Percentiles rank a stretch among this genome's conserved stretches.
Conservation (phyloP, 37 sponge, comb jelly and placozoan species). For the Beroe forskalii region DNA sequence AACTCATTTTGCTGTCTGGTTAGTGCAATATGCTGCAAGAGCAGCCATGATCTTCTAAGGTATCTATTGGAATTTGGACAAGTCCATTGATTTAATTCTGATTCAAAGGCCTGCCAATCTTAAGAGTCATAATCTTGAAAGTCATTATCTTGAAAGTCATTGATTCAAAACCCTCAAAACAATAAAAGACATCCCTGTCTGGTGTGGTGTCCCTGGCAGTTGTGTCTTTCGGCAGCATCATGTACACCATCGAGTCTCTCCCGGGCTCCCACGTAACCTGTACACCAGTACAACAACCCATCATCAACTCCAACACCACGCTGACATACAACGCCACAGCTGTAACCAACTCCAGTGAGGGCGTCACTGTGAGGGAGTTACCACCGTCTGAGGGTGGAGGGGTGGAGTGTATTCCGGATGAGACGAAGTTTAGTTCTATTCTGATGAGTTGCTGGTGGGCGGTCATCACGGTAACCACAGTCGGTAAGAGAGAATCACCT, state of each 20-base stretch:
- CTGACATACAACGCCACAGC: neutral
- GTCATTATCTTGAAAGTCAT: too few species aligned
- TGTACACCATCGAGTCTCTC: conserved; percentile 52
- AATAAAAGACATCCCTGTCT: too few species aligned
- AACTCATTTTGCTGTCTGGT: conserved; percentile 52
- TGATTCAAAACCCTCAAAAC: too few species aligned
- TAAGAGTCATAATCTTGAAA: too few species aligned
- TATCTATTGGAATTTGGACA: too few species aligned
- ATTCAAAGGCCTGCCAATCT: too few species aligned
- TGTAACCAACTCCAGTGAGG: neutral
- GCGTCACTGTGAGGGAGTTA: neutral
- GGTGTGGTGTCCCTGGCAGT: conserved; percentile 43
- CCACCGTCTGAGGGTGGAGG: too few species aligned
- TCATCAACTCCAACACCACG: neutral
- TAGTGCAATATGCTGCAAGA: too few species aligned
- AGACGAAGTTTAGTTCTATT: conserved; percentile 44
- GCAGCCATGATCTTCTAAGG: too few species aligned
- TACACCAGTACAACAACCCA: neutral
- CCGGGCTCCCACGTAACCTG: neutral
- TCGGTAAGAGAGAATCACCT: neutral
- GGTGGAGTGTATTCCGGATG: neutral
- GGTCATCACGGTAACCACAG: conserved; percentile 55
- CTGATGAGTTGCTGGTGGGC: conserved; percentile 62
- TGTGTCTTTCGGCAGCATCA: conserved; percentile 49
- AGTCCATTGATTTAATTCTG: too few species aligned